phyloP scores from a whole-genome alignment of 2,113 vertebrate genomes.

The Cardinalis cardinalis region DNA sequence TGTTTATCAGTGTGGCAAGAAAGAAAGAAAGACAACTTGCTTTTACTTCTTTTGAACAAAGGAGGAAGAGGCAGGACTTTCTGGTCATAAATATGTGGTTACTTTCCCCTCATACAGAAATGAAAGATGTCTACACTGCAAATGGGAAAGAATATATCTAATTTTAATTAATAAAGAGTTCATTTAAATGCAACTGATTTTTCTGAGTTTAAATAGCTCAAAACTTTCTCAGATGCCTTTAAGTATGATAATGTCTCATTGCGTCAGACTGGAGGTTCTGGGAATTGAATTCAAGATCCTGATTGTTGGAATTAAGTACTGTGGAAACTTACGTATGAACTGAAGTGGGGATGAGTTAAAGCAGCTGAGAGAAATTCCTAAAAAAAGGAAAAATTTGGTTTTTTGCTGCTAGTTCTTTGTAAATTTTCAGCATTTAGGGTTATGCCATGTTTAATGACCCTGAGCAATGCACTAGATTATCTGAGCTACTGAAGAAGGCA shows the following conservation, averaged over 20 bases:
- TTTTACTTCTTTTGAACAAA: background rate
- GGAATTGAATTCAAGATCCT: background rate
- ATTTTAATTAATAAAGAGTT: background rate
- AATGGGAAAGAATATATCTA: background rate
- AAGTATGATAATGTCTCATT: background rate
- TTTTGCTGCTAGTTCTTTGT: background rate
- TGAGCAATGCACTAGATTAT: background rate
- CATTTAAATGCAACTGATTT: background rate
- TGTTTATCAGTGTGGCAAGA: background rate
- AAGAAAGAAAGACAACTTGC: background rate
- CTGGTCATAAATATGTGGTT: background rate
- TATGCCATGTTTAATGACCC: accelerated
- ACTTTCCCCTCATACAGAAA: background rate
- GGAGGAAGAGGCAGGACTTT: background rate
- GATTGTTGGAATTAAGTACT: background rate
- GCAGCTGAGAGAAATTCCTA: background rate
- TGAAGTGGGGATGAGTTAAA: background rate
- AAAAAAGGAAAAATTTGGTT: background rate
- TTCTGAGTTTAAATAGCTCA: background rate
- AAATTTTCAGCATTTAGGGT: background rate
- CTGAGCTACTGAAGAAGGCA: background rate
- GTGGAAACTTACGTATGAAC: background rate
- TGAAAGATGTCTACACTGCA: background rate
- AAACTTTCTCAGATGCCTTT: background rate
- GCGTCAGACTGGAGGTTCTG: background rate